Evolutionary conservation across 2,113 vertebrate genomes (phyloP).

Genomic region (Lampris incognitus): DNA sequence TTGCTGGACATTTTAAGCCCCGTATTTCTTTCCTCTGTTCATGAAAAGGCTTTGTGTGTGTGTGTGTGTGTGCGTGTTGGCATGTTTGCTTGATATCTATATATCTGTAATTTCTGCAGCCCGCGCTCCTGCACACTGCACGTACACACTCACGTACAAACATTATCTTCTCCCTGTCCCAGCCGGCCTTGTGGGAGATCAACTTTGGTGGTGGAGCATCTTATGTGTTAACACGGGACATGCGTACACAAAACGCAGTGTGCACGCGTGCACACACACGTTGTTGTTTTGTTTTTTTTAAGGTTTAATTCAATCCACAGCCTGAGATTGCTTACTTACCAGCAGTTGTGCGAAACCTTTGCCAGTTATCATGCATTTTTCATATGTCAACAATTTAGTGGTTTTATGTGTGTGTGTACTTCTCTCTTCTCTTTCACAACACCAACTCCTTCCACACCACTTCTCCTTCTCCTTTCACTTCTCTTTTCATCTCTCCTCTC

Average conservation of each 20-base stretch:
- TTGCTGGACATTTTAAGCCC: conserved; percentile 54
- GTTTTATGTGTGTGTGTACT: conserved; percentile 44
- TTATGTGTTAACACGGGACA: conserved; percentile 38
- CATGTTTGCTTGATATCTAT: conserved; percentile 2
- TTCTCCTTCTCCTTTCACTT: background rate
- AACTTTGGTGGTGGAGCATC: conserved; percentile 51
- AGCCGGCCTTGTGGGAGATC: conserved; percentile 39
- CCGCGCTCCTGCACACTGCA: background rate
- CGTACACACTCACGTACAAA: conserved; percentile 8
- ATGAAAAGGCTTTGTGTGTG: conserved; percentile 15
- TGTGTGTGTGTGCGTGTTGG: conserved; percentile 15
- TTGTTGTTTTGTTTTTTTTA: conserved; percentile 33
- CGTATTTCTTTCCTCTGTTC: conserved; percentile 34
- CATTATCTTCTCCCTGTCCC: conserved; percentile 42
- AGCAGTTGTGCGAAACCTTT: conserved; percentile 66
- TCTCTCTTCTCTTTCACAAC: background rate
- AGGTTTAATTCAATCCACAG: conserved; percentile 64
- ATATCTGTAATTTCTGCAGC: conserved; percentile 25
- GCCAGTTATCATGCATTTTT: conserved; percentile 77
- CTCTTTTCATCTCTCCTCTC: background rate
- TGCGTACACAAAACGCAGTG: background rate
- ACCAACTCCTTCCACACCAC: no score
- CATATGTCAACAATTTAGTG: conserved; percentile 71
- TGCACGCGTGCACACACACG: conserved; percentile 12
- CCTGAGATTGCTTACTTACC: conserved; percentile 77